A percentile compares a stretch with the other conserved stretches of the same genome.
Conservation (phyloP, 1,140 invertebrate genomes). For the Zaprionus inermis region DNA sequence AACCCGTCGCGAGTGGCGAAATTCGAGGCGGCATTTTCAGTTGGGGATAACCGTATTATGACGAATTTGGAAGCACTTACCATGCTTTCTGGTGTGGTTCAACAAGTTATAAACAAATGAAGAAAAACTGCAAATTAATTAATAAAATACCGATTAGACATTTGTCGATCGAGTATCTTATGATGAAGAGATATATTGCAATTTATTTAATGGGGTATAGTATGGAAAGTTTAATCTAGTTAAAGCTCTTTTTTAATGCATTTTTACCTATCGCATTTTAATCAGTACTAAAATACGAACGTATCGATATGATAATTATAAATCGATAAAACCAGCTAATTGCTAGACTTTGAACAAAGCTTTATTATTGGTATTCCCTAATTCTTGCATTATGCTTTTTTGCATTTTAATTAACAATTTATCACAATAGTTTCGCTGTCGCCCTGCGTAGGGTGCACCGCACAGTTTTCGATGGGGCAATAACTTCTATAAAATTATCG, state of each 20-base stretch:
- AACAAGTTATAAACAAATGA: not conserved
- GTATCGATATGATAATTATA: not conserved
- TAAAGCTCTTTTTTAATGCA: not conserved
- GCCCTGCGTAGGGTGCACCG: conserved; percentile 38
- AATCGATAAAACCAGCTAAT: not conserved
- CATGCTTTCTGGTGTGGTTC: not conserved
- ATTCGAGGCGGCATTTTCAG: conserved; percentile 52
- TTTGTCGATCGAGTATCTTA: not conserved
- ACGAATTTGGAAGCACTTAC: conserved; percentile 61
- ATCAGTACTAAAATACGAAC: not conserved
- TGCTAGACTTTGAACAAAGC: not conserved
- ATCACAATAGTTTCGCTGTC: not conserved
- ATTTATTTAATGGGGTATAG: not conserved
- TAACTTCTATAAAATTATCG: conserved; percentile 26
- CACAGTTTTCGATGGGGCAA: conserved; percentile 16
- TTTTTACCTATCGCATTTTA: not conserved
- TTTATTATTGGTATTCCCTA: conserved; percentile 4
- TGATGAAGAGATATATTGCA: not conserved
- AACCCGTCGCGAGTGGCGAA: conserved; percentile 39
- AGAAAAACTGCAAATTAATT: not conserved
- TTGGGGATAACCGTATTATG: conserved; percentile 64
- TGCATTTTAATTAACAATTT: not conserved
- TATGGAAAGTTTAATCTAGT: not conserved
- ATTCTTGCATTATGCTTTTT: not conserved
- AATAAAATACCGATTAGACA: not conserved